Evolutionary conservation across 2,797 vertebrate species (phyloP), one percentile per base, ranked within the genome.

Genomic region (Hyperoplus lanceolatus): DNA sequence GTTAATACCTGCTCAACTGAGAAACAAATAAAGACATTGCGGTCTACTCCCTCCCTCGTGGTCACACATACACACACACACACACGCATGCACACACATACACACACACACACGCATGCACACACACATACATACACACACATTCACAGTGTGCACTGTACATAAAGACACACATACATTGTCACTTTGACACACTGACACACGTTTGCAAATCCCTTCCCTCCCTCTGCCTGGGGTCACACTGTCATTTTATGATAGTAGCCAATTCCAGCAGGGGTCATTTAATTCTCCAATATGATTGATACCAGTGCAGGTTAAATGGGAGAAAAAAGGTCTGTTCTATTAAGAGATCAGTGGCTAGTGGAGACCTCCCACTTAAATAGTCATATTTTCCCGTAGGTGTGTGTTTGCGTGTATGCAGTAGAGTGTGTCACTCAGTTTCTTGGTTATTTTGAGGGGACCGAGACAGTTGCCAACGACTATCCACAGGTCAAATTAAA

Each of bases 341-440:
- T 97, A 98, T 98, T 98, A 99, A 96, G 97, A 96, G 95, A 96
- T 96, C 96, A 96, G 96, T 96, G 96, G 95, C 81, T 92, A 96
- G 96, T 97, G 97, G 96, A 97, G 96, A 97, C 97, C 98, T 98
- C 98, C 97, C 97, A 97, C 97, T 97, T 97, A 96, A 97, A 96
- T 96, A 97, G 95, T 96, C 95, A 87, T 86, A 89, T 87, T 89
- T 81, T 60, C 76, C 63, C 29, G 6, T 70, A 59, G 83, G 74
- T 81, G 77, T 89, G 80, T 83, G 56, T 84, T 41, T 86, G 80
- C 46, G 45, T 70, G 69, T 78, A 29, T 67, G 59, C 18, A 41
- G 38, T 73, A 29, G 42, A 73, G 56, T 83, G 78, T 86, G 81
- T 60, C 59, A 57, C 38, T 89, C 79, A 45, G 53, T 73, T 42